Percentiles rank a stretch among this genome's conserved stretches.
These are phyloP conservation scores for Abramis brama DNA, from an alignment of 2,113 vertebrate species.

Conservation along the genomic window DNA sequence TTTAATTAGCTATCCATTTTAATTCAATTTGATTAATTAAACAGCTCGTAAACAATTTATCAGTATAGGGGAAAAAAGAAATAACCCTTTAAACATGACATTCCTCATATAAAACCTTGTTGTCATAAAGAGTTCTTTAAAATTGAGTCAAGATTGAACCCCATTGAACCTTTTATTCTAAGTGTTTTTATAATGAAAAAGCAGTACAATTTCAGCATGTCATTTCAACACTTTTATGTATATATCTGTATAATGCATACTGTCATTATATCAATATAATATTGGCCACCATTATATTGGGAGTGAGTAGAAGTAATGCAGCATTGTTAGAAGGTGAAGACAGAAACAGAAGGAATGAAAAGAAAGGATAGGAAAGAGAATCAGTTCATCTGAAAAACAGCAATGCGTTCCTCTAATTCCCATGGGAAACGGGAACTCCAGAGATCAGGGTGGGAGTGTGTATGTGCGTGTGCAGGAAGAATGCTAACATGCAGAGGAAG, in stretches of 20 bases:
- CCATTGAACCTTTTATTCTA: too few relatives aligned
- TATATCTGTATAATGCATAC: background rate
- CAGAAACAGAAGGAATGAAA: background rate
- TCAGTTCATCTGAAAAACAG: conserved; percentile 63
- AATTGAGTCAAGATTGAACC: too few relatives aligned
- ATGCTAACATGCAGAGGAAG: conserved; percentile 63
- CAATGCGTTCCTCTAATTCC: conserved; percentile 62
- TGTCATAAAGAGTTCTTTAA: too few relatives aligned
- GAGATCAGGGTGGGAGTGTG: conserved; percentile 51
- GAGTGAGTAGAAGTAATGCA: conserved; percentile 14
- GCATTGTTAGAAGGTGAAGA: conserved; percentile 48
- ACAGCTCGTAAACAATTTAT: too few relatives aligned
- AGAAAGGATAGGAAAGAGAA: conserved; percentile 39
- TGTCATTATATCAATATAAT: background rate
- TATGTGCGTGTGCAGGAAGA: conserved; percentile 49
- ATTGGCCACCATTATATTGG: background rate
- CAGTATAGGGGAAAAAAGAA: too few relatives aligned
- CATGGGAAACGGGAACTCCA: conserved; percentile 58
- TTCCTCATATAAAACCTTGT: too few relatives aligned
- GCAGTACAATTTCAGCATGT: background rate
- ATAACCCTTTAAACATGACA: too few relatives aligned
- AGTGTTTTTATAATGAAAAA: background rate
- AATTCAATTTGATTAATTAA: too few relatives aligned
- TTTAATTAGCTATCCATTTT: too few relatives aligned
- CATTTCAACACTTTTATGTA: background rate